Evolutionary conservation across 2,797 vertebrate genomes (phyloP).

Genomic region (Neoniphon sammara): DNA sequence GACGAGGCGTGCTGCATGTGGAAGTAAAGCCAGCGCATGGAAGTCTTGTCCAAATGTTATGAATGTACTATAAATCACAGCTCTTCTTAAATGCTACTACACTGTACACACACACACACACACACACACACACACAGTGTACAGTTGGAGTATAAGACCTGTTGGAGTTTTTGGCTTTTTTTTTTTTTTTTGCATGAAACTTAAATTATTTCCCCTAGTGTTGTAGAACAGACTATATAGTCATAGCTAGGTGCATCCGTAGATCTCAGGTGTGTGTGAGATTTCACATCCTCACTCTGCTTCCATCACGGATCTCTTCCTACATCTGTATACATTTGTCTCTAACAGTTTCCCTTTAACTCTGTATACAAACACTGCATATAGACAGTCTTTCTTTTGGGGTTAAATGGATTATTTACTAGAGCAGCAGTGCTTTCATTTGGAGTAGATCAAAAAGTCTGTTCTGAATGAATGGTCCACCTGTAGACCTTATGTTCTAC

Average conservation of each 20-base stretch:
- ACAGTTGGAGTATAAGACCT: conserved; percentile 22
- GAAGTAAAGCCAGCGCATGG: neutral
- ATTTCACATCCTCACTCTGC: conserved; percentile 72
- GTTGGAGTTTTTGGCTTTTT: no score
- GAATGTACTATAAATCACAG: conserved; percentile 26
- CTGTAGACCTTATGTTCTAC: no score
- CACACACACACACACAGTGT: neutral
- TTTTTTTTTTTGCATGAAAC: conserved; percentile 11
- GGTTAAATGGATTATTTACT: neutral
- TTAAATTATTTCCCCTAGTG: conserved; percentile 11
- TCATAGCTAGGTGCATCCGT: conserved; percentile 33
- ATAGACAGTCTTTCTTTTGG: neutral
- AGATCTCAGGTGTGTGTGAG: conserved; percentile 70
- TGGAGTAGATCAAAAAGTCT: no score
- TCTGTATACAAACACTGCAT: conserved; percentile 6
- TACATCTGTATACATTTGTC: conserved; percentile 14
- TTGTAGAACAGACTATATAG: conserved; percentile 37
- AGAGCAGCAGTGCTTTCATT: neutral
- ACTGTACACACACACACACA: neutral
- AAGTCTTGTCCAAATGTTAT: neutral
- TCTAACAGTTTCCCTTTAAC: conserved; percentile 21
- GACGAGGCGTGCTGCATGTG: conserved; percentile 16
- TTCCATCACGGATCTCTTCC: conserved; percentile 51
- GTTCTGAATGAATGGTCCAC: no score
- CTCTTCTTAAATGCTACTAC: conserved; percentile 15